Base-by-base conservation (phyloP, 2,888 invertebrate species). In the Cremastinae sp. region DNA sequence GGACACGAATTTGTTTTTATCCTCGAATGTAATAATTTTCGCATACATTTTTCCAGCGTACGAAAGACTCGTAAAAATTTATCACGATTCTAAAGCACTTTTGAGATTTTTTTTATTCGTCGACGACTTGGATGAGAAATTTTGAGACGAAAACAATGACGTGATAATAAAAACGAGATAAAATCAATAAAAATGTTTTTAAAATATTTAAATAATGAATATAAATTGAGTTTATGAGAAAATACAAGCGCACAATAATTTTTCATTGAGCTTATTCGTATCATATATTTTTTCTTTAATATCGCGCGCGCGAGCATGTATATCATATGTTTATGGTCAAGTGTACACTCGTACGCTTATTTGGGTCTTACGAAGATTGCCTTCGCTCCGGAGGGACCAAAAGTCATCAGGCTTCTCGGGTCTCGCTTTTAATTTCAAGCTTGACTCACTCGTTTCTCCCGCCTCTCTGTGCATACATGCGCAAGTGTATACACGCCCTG, bases 381-480 rank as follows among this genome's bases (percentile, higher is more conserved):
- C n/a, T 45, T 28, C 5, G 2, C 28, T 28, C n/a, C 39, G 18
- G 37, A 73, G 53, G 47, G 53, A 70, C 43, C 45, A 37, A 35
- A 45, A 39, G 41, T 49, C 68, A 62, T 64, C 51, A 14, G 43
- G 70, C 53, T 51, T 69, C 59, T 76, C 64, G 53, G 64, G 51
- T 69, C 70, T 70, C 28, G 53, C 59, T 65, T 76, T 76, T 73
- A 76, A 76, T 73, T 76, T 76, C 76, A 73, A 73, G 73, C 64
- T 73, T 58, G 64, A 72, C 62, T 69, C 68, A 53, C 64, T 69
- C 65, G 61, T 71, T 75, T 65, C 43, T 28, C 14, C 45, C 37
- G 20, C 41, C 37, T 43, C 18, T 8, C 35, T 37, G 10, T 37
- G 37, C 22, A 37, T 37, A 35, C 9, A 28, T 35, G 9, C 14